Conservation (phyloP, 2,113 vertebrate genomes). For the Dermatemys mawii region DNA sequence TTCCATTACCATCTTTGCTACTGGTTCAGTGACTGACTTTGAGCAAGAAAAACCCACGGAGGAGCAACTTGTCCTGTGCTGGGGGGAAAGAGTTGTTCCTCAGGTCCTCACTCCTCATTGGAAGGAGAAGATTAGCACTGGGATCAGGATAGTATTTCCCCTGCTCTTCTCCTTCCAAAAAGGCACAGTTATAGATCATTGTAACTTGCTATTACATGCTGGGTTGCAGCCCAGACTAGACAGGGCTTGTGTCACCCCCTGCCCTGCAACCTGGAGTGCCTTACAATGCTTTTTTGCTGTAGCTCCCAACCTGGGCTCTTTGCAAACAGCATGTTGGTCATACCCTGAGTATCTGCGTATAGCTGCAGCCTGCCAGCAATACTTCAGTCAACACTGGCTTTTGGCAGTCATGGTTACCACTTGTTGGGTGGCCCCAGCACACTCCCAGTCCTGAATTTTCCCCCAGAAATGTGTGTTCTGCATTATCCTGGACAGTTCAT, state of each 20-base stretch:
- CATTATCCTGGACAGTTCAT: background rate
- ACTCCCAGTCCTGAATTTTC: background rate
- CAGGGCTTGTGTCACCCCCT: background rate
- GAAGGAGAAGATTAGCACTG: background rate
- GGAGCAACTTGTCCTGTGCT: background rate
- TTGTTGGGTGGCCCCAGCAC: background rate
- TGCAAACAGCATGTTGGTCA: background rate
- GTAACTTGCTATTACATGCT: background rate
- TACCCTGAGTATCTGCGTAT: background rate
- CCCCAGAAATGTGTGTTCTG: background rate
- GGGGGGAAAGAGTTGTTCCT: background rate
- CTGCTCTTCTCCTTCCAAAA: background rate
- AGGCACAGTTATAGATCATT: background rate
- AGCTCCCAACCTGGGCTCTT: background rate
- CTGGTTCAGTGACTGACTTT: background rate
- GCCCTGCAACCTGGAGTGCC: background rate
- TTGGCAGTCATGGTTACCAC: background rate
- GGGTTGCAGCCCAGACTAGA: background rate
- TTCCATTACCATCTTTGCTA: too few species aligned
- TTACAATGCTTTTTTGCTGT: background rate
- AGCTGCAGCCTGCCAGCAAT: background rate
- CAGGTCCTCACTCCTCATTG: background rate
- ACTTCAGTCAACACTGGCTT: background rate
- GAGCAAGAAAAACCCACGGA: background rate
- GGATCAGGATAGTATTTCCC: background rate